Percentiles rank a stretch among this genome's conserved stretches.
Evolutionary conservation across 2,113 vertebrate genomes (phyloP).

Genomic region (Miniopterus natalensis): DNA sequence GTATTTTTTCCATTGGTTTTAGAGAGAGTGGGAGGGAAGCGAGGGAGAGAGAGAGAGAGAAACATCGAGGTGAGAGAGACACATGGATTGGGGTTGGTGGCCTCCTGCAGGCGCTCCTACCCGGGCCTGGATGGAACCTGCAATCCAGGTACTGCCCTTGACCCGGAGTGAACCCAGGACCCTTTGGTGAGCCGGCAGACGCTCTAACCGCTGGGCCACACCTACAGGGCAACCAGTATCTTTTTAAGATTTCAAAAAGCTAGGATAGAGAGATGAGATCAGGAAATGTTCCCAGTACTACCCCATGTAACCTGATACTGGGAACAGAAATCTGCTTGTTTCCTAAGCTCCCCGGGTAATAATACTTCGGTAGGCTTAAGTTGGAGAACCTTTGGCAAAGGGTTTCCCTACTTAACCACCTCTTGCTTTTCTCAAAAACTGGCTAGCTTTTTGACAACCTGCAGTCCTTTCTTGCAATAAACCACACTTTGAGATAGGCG

Average conservation of each 20-base stretch:
- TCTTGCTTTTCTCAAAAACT: conserved; percentile 34
- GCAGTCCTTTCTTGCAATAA: not conserved
- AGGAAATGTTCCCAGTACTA: not conserved
- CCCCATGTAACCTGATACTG: not conserved
- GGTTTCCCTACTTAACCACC: not conserved
- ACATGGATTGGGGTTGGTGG: too few species aligned
- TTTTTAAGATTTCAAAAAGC: not conserved
- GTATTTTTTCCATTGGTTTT: too few species aligned
- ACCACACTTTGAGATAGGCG: not conserved
- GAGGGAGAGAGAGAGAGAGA: too few species aligned
- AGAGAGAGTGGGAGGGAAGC: too few species aligned
- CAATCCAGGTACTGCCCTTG: too few species aligned
- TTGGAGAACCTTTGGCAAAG: not conserved
- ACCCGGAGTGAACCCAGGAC: too few species aligned
- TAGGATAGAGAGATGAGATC: not conserved
- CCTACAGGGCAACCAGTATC: not conserved
- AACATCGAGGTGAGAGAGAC: too few species aligned
- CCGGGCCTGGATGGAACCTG: too few species aligned
- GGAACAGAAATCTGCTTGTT: not conserved
- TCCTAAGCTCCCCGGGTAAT: not conserved
- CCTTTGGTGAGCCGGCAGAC: too few species aligned
- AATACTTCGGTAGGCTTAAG: not conserved
- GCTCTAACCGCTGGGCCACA: too few species aligned
- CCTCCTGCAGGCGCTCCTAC: too few species aligned
- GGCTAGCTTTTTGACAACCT: not conserved